Conservation (phyloP, 2,113 vertebrate genomes). For the Crotalus viridis region DNA sequence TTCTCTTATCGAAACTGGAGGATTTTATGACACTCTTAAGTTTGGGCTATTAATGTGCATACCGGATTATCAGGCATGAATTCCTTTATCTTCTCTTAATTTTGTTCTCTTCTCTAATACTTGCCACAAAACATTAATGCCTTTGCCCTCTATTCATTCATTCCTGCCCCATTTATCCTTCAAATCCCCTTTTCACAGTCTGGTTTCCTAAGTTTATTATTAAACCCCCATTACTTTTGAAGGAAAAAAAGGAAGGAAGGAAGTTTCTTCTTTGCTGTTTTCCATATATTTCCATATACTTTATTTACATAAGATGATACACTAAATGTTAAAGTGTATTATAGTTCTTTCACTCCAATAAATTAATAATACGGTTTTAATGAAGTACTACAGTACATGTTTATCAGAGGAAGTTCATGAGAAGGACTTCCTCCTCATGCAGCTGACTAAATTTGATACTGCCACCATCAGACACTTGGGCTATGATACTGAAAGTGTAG, state of each 20-base stretch:
- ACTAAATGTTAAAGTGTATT: not conserved
- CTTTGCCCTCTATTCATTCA: not conserved
- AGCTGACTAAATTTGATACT: not conserved
- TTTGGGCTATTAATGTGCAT: not conserved
- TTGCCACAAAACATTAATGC: not conserved
- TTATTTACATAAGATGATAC: not conserved
- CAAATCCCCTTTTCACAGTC: not conserved
- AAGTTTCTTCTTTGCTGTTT: not conserved
- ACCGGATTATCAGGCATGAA: not conserved
- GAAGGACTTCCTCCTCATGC: not conserved
- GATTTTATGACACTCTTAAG: not conserved
- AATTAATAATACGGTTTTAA: not conserved
- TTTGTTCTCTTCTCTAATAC: not conserved
- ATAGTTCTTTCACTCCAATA: not conserved
- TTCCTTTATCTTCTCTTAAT: not conserved
- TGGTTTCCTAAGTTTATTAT: not conserved
- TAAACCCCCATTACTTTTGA: not conserved
- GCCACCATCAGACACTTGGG: not conserved
- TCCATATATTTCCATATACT: not conserved
- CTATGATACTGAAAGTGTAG: not conserved
- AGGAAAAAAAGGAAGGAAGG: not conserved
- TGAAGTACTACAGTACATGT: not conserved
- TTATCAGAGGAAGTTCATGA: not conserved
- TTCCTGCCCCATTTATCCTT: not conserved
- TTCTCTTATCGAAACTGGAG: not conserved